These are phyloP conservation scores for Cotesia glomerata DNA, from an alignment of 1,140 invertebrate genomes.

Conservation along the genomic window DNA sequence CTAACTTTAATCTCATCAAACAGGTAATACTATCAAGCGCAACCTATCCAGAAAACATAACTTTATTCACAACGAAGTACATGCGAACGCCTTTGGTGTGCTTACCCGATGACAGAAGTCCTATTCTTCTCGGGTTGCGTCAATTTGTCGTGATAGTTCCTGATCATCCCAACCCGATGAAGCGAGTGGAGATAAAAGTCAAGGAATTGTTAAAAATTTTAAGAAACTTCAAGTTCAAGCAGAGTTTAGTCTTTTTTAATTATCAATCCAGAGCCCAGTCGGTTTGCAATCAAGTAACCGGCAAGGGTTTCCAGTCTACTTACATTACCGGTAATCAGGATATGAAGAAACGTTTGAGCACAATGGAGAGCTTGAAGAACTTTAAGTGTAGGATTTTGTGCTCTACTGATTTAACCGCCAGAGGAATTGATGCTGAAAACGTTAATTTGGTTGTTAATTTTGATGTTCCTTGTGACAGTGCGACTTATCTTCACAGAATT, in stretches of 20 bases:
- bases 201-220: constrained; percentile 76
- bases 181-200: constrained; percentile 74
- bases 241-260: constrained; percentile 91
- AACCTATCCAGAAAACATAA: constrained; percentile 84
- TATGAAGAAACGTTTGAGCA: constrained; percentile 78
- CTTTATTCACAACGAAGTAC: constrained; percentile 75
- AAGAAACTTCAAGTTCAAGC: constrained; percentile 77
- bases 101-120: constrained; percentile 68
- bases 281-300: constrained; percentile 73
- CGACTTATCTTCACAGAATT: constrained; percentile 95
- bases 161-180: constrained; percentile 67
- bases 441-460: constrained; percentile 94
- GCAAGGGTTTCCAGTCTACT: constrained; percentile 73
- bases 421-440: constrained; percentile 90
- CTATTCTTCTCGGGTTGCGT: constrained; percentile 75
- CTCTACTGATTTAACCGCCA: constrained; percentile 87
- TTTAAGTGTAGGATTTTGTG: constrained; percentile 85
- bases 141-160: constrained; percentile 74
- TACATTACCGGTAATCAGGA: constrained; percentile 79
- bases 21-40: constrained; percentile 94
- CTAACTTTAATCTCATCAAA: no score
- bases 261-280: constrained; percentile 79
- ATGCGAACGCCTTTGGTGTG: constrained; percentile 82
- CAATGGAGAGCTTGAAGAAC: constrained; percentile 77
- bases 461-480: constrained; percentile 80